Conservation (phyloP, 2,113 vertebrate species). For the Esox niger region DNA sequence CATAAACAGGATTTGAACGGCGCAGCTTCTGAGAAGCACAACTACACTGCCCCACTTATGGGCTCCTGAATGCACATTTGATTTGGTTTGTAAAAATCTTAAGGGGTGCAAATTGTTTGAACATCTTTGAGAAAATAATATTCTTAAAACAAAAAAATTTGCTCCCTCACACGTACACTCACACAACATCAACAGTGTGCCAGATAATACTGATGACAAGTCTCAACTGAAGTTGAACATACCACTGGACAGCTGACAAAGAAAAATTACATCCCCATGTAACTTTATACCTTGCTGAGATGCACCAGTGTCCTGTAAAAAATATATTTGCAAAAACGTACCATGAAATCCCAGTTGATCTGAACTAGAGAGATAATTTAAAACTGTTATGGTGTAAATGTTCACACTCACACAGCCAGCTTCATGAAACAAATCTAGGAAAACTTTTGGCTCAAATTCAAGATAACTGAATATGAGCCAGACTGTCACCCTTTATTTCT, state of each 20-base stretch:
- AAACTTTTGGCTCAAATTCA: background rate
- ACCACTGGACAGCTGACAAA: conserved; percentile 7
- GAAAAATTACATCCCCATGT: conserved; percentile 12
- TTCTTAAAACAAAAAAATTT: too few relatives aligned
- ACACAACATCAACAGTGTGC: background rate
- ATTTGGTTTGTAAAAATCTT: too few relatives aligned
- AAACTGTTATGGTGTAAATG: conserved; percentile 11
- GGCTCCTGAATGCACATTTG: too few relatives aligned
- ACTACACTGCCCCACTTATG: too few relatives aligned
- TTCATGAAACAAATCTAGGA: conserved; percentile 24
- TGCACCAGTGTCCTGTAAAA: conserved; percentile 7
- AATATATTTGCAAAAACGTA: background rate
- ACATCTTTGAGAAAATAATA: too few relatives aligned
- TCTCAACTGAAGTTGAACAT: conserved; percentile 8
- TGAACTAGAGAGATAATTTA: conserved; percentile 5
- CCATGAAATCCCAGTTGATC: conserved; percentile 23
- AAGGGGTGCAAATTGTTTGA: too few relatives aligned
- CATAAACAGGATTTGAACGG: too few relatives aligned
- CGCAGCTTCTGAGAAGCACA: too few relatives aligned
- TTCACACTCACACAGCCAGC: conserved; percentile 12
- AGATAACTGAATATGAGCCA: too few relatives aligned
- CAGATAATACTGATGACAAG: conserved; percentile 25
- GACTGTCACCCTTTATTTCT: too few relatives aligned
- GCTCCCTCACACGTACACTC: too few relatives aligned
- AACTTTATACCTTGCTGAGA: conserved; percentile 7